These are phyloP conservation scores for Cyclina sinensis DNA, from an alignment of 1,140 invertebrate genomes.

Conservation along the genomic window DNA sequence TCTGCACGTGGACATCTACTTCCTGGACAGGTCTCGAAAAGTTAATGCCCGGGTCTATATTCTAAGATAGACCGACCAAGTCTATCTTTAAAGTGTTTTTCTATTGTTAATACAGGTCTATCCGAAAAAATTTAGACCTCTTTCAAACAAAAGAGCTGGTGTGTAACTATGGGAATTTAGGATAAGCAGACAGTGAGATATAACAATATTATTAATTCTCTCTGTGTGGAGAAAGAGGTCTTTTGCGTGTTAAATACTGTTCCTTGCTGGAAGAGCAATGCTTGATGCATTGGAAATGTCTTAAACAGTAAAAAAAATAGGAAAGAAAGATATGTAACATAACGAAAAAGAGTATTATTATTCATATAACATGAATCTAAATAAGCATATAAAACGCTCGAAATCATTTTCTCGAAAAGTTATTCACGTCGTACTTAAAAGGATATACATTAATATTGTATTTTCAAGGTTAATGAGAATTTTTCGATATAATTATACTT, in stretches of 20 bases:
- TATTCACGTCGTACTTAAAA: not conserved
- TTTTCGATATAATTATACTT: not conserved
- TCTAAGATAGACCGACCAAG: too few species aligned
- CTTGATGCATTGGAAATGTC: not conserved
- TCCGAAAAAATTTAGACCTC: too few species aligned
- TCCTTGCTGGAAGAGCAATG: not conserved
- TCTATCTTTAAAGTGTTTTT: too few species aligned
- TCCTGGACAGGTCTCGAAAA: too few species aligned
- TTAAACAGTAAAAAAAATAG: not conserved
- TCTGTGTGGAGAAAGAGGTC: not conserved
- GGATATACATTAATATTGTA: not conserved
- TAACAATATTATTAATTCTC: not conserved
- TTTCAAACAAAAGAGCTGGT: too few species aligned
- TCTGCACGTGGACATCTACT: too few species aligned
- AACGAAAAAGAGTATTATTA: not conserved
- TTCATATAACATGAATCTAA: not conserved
- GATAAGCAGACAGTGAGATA: not conserved
- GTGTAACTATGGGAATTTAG: not conserved
- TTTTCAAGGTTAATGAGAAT: conserved; percentile 1
- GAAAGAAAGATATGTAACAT: conserved; percentile 7
- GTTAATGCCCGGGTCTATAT: too few species aligned
- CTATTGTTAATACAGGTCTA: too few species aligned
- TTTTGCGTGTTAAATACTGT: conserved; percentile 3
- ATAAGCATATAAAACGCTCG: not conserved
- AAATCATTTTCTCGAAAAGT: conserved; percentile 1